These are phyloP conservation scores for Caerostris darwini DNA, from an alignment of 1,140 invertebrate genomes.

Conservation along the genomic window DNA sequence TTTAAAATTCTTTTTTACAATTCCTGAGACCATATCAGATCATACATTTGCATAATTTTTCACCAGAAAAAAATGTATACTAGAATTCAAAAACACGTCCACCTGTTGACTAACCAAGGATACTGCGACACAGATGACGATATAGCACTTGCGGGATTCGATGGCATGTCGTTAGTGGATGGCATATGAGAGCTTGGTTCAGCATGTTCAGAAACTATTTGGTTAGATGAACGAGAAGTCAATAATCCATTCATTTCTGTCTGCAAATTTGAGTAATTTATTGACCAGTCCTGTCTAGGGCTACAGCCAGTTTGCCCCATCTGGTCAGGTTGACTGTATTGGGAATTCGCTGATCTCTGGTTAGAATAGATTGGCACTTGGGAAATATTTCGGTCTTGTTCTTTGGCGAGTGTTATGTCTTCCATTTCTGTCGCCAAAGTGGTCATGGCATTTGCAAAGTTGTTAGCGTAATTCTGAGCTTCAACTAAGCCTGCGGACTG, in stretches of 20 bases:
- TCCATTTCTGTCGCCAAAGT: constrained; percentile 12
- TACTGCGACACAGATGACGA: constrained; percentile 3
- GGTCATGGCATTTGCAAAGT: background rate
- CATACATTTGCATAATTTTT: background rate
- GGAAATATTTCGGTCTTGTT: constrained; percentile 21
- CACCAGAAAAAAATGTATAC: background rate
- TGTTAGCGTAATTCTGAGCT: constrained; percentile 19
- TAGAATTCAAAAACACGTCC: constrained; percentile 40
- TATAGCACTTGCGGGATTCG: background rate
- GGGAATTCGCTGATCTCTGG: background rate
- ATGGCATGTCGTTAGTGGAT: background rate
- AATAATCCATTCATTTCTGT: background rate
- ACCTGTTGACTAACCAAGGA: constrained; percentile 52
- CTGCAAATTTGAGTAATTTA: background rate
- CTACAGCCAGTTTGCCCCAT: background rate
- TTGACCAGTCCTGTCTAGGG: background rate
- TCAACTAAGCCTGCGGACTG: background rate
- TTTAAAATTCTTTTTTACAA: background rate
- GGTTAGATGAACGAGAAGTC: background rate
- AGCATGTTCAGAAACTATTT: background rate
- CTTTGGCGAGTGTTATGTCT: constrained; percentile 2
- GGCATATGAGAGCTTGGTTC: constrained; percentile 1
- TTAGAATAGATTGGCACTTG: background rate
- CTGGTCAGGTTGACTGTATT: constrained; percentile 2
- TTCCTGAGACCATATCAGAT: background rate